Evolutionary conservation across 2,888 invertebrate genomes (phyloP).

Genomic region (Orthonevra nobilis): DNA sequence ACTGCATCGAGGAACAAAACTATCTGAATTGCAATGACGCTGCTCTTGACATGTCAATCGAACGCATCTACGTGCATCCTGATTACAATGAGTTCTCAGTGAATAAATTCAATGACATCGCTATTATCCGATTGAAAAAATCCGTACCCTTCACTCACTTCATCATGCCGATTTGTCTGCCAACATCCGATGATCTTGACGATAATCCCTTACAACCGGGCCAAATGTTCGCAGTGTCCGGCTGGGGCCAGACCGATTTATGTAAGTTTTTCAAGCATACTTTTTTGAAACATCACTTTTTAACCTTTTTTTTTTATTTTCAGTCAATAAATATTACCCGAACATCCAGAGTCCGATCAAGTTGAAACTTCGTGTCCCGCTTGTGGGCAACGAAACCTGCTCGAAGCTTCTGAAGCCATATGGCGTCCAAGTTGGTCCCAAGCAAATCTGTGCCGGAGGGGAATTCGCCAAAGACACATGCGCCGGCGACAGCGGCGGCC

Average conservation of each 20-base stretch:
- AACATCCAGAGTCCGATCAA: conserved; percentile 82
- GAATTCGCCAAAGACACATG: conserved; percentile 86
- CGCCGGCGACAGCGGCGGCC: conserved; percentile 86
- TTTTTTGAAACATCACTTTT: background rate
- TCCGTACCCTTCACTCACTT: conserved; percentile 81
- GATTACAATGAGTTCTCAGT: conserved; percentile 81
- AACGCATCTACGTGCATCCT: conserved; percentile 85
- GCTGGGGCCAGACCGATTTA: conserved; percentile 84
- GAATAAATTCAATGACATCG: conserved; percentile 83
- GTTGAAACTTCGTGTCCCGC: conserved; percentile 83
- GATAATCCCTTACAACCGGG: conserved; percentile 79
- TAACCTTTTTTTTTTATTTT: conserved; percentile 35
- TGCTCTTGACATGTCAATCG: conserved; percentile 83
- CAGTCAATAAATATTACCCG: conserved; percentile 78
- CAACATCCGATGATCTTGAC: conserved; percentile 74
- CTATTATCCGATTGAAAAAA: conserved; percentile 79
- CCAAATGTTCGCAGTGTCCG: conserved; percentile 82
- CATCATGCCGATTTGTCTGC: conserved; percentile 83
- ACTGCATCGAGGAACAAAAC: conserved; percentile 81
- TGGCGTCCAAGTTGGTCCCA: conserved; percentile 81
- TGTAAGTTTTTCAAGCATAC: conserved; percentile 72
- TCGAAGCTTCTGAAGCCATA: conserved; percentile 80
- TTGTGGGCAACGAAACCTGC: conserved; percentile 82
- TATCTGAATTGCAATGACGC: conserved; percentile 83
- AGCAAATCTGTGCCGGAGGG: conserved; percentile 87